A percentile compares a stretch with the other conserved stretches of the same genome.
Conservation (phyloP, 2,113 vertebrate species). For the Turdus rufiventris region DNA sequence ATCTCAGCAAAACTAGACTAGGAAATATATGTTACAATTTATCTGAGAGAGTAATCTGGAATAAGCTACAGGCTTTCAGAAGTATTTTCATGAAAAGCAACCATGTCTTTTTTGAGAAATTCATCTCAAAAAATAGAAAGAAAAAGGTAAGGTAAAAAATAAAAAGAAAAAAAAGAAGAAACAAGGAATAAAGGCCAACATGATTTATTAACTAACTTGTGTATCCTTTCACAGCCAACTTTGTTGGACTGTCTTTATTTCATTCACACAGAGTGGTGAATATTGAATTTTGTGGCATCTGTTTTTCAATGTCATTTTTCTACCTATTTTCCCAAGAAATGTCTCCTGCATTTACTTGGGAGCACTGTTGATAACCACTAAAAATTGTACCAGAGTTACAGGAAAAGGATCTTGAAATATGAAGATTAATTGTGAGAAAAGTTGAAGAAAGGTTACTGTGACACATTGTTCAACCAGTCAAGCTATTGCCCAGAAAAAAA, state of each 20-base stretch:
- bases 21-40: neutral
- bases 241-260: neutral
- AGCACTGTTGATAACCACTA: slow-evolving; percentile 6
- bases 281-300: slow-evolving; percentile 20
- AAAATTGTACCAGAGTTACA: slow-evolving; percentile 22
- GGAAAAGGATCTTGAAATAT: slow-evolving; percentile 11
- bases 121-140: neutral
- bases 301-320: neutral
- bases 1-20: neutral
- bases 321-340: slow-evolving; percentile 17
- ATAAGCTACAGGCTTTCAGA: neutral
- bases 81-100: neutral
- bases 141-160: neutral
- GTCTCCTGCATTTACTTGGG: slow-evolving; percentile 8
- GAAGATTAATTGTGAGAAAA: slow-evolving; percentile 1
- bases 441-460: slow-evolving; percentile 16
- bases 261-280: neutral
- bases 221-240: neutral
- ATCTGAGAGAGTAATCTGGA: neutral
- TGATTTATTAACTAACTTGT: neutral
- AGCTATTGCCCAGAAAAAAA: neutral
- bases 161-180: too few relatives aligned
- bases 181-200: neutral
- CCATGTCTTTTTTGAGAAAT: neutral
- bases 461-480: slow-evolving; percentile 17